Evolutionary conservation across 2,797 vertebrate species (phyloP), one percentile per base, ranked within the genome.

Genomic region (Hyperoplus lanceolatus): DNA sequence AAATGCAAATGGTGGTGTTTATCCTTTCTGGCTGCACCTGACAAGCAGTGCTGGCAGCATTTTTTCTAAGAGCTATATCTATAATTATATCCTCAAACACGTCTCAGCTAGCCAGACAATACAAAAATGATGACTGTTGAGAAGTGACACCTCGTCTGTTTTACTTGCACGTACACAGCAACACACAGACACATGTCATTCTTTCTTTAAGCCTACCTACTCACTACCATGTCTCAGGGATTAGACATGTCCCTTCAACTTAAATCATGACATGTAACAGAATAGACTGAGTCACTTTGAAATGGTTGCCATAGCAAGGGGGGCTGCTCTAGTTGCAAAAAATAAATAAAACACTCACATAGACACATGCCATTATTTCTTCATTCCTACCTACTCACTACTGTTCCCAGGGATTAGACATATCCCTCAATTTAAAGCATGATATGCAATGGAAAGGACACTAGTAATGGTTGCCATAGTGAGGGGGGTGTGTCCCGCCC

Each of bases 401-500:
- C 73, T 61, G 29, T 29, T 77, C 42, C 60, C 77, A 70, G 73
- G 74, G 66, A 79, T 82, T 18, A 82, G 57, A 82, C 55, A 9
- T 16, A 11, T 81, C 41, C 62, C 66, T 73, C 21, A 73, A 68
- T 55, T 4, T 48, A 60, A 69, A 77, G 74, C 42, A 0, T 73
- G 59, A 70, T 43, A 43, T 66, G 76, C 56, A 51, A 62, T 16
- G 61, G 58, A 70, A 66, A 72, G 55, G 81, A 85, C 80, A 14
- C 69, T 81, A 55, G 59, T 54, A 83, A 45, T 51, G 64, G 88
- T 91, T 90, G 67, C 86, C 81, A 90, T 77, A 63, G 87, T 48
- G 76, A 87, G 60, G 76, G 79, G 48, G 60, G 65, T 74, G 74
- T 59, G 55, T 68, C 74, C 72, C 75, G 82, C 73, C 72, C 75